Conservation (phyloP, 1,140 invertebrate genomes). For the Penaeus indicus region DNA sequence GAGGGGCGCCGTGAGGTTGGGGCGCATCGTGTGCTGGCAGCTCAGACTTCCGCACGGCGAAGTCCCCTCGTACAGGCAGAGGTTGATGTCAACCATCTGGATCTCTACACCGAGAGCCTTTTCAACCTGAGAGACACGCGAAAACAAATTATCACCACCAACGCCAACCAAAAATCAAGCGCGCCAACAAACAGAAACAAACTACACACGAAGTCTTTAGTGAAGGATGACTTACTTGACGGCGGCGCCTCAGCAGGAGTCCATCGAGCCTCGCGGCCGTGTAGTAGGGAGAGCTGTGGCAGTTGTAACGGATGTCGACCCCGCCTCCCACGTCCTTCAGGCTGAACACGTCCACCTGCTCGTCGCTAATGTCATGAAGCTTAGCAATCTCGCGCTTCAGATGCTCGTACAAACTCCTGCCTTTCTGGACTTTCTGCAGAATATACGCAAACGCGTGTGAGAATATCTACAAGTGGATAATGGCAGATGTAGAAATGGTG, state of each 20-base stretch:
- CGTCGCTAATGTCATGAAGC: slow-evolving; percentile 73
- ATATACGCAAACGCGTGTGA: too few species aligned
- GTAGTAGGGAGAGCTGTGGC: slow-evolving; percentile 95
- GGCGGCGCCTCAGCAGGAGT: slow-evolving; percentile 86
- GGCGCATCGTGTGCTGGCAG: slow-evolving; percentile 51
- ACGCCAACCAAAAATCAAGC: not conserved
- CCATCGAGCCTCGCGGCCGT: slow-evolving; percentile 94
- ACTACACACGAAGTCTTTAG: not conserved
- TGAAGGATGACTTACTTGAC: slow-evolving; percentile 72
- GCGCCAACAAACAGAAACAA: not conserved
- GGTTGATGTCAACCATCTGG: slow-evolving; percentile 96
- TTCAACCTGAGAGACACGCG: slow-evolving; percentile 80
- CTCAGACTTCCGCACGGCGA: slow-evolving; percentile 37
- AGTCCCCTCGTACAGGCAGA: slow-evolving; percentile 94
- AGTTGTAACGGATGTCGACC: slow-evolving; percentile 93
- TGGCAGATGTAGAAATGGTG: too few species aligned
- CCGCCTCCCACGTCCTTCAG: slow-evolving; percentile 78
- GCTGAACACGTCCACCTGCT: slow-evolving; percentile 96
- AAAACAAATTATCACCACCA: not conserved
- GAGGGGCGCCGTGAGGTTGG: slow-evolving; percentile 78
- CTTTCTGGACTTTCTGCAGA: not conserved
- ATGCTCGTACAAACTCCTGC: slow-evolving; percentile 54
- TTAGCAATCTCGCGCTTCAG: slow-evolving; percentile 40
- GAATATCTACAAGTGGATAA: too few species aligned
- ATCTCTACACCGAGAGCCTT: slow-evolving; percentile 93